Percentiles rank a stretch among this genome's conserved stretches.
These are phyloP conservation scores for Ctenomys sociabilis DNA, from an alignment of 2,113 vertebrate genomes.

Conservation along the genomic window DNA sequence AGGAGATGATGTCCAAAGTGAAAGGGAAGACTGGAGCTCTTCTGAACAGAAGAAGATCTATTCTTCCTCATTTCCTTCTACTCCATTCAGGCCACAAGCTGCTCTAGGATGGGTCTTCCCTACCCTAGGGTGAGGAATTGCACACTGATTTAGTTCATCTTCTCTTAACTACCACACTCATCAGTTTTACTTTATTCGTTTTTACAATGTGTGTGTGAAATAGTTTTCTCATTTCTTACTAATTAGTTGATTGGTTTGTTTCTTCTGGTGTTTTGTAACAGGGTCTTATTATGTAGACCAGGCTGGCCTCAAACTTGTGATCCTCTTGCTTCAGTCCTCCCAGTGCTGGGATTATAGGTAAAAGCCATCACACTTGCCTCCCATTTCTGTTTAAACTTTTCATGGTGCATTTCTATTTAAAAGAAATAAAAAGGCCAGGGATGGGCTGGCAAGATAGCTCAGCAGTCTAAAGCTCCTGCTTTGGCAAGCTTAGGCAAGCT, in stretches of 20 bases:
- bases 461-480: too few species aligned
- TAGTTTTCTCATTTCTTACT: background rate
- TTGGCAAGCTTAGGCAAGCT: too few species aligned
- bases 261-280: background rate
- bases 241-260: background rate
- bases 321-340: background rate
- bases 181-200: background rate
- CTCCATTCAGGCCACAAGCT: too few species aligned
- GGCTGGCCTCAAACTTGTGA: background rate
- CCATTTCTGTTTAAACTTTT: background rate
- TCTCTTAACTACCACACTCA: background rate
- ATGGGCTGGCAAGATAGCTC: too few species aligned
- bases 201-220: background rate
- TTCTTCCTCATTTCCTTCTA: too few species aligned
- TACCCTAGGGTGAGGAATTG: too few species aligned
- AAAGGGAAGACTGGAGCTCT: too few species aligned
- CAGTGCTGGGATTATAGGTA: background rate
- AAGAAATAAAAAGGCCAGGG: background rate
- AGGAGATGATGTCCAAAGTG: too few species aligned
- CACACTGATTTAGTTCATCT: too few species aligned
- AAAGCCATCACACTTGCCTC: background rate
- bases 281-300: background rate
- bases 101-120: too few species aligned
- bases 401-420: constrained; percentile 3
- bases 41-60: too few species aligned